phyloP scores from a whole-genome alignment of 2,113 vertebrate species.

The Neoarius graeffei region DNA sequence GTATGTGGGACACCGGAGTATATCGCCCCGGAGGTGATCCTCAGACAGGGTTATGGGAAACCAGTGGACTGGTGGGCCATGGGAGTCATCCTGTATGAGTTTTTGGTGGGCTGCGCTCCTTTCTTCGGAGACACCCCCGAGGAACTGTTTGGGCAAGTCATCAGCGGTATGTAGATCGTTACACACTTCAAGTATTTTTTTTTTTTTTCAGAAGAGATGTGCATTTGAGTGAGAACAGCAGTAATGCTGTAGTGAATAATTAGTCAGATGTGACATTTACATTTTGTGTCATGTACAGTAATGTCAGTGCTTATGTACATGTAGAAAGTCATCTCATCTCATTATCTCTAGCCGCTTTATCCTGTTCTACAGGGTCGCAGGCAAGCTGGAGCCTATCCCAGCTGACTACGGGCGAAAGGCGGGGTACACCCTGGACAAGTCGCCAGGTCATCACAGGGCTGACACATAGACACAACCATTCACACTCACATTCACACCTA shows the following conservation, averaged over 20 bases:
- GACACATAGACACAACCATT: no score
- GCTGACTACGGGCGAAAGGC: no score
- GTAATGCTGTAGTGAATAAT: background rate
- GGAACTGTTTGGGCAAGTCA: conserved; percentile 96
- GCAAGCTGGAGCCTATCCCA: no score
- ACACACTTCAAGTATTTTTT: background rate
- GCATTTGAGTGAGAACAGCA: background rate
- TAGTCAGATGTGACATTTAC: no score
- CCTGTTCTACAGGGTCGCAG: no score
- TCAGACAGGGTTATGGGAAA: conserved; percentile 95
- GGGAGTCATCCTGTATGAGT: conserved; percentile 95
- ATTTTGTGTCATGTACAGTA: background rate
- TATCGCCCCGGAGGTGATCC: conserved; percentile 95
- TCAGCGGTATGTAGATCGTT: conserved; percentile 78
- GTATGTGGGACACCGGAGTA: conserved; percentile 97
- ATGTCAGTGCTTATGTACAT: background rate
- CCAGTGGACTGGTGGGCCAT: conserved; percentile 99
- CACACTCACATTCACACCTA: no score
- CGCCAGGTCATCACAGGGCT: no score
- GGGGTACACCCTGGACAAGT: no score
- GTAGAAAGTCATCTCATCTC: no score
- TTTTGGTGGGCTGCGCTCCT: conserved; percentile 91
- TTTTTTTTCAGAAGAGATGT: no score
- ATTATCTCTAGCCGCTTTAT: no score
- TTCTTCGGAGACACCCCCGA: conserved; percentile 97